Evolutionary conservation across 2,888 invertebrate genomes (phyloP), one percentile per base, ranked within the genome.

Genomic region (Peribatodes rhomboidaria): DNA sequence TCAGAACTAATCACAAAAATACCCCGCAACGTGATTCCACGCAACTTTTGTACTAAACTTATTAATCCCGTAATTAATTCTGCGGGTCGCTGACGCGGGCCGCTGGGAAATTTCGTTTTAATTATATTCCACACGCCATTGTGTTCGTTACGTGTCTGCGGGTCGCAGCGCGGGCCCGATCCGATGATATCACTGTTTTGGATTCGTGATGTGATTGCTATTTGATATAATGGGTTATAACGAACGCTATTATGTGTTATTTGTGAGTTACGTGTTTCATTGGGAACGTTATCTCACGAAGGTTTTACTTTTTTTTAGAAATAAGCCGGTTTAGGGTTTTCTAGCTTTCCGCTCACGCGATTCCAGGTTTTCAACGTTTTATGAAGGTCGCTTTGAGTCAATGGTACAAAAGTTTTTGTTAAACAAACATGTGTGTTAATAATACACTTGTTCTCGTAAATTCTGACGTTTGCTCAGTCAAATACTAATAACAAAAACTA

Each of bases 41-140:
- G 53, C 37, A 53, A 44, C 47, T 47, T 52, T 39, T 49, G 39
- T 58, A 58, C 58, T 27, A 59, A 54, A 59, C 35, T 62, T 52
- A 64, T 58, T 64, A 64, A 64, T 53, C 59, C 35, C 44, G 3
- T 50, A 65, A 59, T 65, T 59, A 59, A 55, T 54, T 59, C 35
- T 18, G 50, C 60, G 59, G 50, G 50, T 42, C 55, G 46, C 41
- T 22, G 35, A 14, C 58, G 46, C 49, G 49, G 59, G 4, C 64
- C 64, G 49, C 59, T 53, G 64, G 64, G 64, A 59, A 64, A 64
- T 59, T 64, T 44, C 31, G 50, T 64, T 64, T 64, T 64, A 64
- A 64, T 64, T 55, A 64, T 55, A 59, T 47, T 18, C 54, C 49
- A 59, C 59, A 59, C 64, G 59, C 41, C 31, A 55, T 53, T 53